phyloP scores from a whole-genome alignment of 2,888 invertebrate species.

The Cryptophagus acutangulus region DNA sequence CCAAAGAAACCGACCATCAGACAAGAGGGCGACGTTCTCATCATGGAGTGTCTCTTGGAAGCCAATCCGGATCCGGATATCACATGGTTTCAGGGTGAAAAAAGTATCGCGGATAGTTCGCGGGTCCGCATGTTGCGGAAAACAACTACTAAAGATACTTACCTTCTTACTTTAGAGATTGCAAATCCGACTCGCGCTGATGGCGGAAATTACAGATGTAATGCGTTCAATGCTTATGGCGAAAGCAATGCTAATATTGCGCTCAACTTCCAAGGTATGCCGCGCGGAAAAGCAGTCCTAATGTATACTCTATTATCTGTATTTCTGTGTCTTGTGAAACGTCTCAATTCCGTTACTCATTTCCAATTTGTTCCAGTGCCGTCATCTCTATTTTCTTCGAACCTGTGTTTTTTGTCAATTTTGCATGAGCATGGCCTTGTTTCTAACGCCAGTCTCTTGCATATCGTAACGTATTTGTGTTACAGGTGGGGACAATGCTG shows the following conservation, averaged over 20 bases:
- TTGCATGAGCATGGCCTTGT: slow-evolving; percentile 49
- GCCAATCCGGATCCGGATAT: slow-evolving; percentile 94
- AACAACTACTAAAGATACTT: slow-evolving; percentile 83
- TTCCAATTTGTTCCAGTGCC: slow-evolving; percentile 38
- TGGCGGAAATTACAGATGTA: slow-evolving; percentile 98
- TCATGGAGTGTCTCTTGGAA: slow-evolving; percentile 95
- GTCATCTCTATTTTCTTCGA: slow-evolving; percentile 33
- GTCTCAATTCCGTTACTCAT: slow-evolving; percentile 38
- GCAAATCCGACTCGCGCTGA: slow-evolving; percentile 92
- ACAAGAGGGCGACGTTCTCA: slow-evolving; percentile 86
- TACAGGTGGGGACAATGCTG: slow-evolving; percentile 86
- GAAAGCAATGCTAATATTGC: slow-evolving; percentile 99
- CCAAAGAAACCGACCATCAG: slow-evolving; percentile 95
- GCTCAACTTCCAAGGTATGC: slow-evolving; percentile 96
- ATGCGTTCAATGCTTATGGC: slow-evolving; percentile 96
- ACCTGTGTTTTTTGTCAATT: slow-evolving; percentile 36
- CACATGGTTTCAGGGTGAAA: slow-evolving; percentile 90
- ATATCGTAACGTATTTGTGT: slow-evolving; percentile 35
- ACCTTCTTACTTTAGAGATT: slow-evolving; percentile 88
- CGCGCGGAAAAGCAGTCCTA: slow-evolving; percentile 24
- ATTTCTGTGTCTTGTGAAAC: slow-evolving; percentile 35
- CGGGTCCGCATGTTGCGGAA: slow-evolving; percentile 90
- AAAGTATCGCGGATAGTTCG: slow-evolving; percentile 74
- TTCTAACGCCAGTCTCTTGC: slow-evolving; percentile 33
- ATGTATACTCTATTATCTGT: slow-evolving; percentile 10